Percentiles rank a stretch among this genome's conserved stretches.
These are phyloP conservation scores for Drosophila ezoana DNA, from an alignment of 2,888 invertebrate genomes.

Conservation along the genomic window DNA sequence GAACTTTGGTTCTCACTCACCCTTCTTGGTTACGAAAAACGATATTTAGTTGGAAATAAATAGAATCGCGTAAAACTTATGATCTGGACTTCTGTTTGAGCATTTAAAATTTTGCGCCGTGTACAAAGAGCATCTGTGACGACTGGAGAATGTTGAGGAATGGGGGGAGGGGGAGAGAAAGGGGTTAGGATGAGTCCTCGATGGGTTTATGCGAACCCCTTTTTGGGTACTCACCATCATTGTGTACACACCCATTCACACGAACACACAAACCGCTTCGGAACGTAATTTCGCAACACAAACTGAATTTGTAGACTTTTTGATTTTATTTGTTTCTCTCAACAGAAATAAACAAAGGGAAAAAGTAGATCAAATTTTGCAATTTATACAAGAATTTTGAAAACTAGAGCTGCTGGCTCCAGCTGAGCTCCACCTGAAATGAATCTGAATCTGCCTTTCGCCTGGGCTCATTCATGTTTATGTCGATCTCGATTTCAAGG, in stretches of 20 bases:
- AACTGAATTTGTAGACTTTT: neutral
- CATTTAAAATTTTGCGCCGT: neutral
- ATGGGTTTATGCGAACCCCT: neutral
- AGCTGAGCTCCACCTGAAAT: neutral
- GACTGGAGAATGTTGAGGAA: neutral
- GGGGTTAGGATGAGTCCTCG: neutral
- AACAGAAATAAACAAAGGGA: neutral
- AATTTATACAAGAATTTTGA: conserved; percentile 1
- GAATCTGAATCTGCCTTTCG: neutral
- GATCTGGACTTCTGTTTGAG: neutral
- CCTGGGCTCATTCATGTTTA: too few species aligned
- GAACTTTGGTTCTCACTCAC: too few species aligned
- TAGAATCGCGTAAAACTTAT: neutral
- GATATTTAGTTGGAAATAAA: neutral
- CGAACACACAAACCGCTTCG: neutral
- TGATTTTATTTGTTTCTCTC: neutral
- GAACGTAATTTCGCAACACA: neutral
- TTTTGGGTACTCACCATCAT: neutral
- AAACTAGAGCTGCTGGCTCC: conserved; percentile 3
- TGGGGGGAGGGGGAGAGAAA: too few species aligned
- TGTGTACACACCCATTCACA: conserved; percentile 9
- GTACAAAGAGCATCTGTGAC: neutral
- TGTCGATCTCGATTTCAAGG: neutral
- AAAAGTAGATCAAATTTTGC: neutral
- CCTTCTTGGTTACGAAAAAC: too few species aligned